A percentile compares a stretch with the other conserved stretches of the same genome.
phyloP scores from a whole-genome alignment of 2,888 invertebrate genomes.

The Agelastica alni region DNA sequence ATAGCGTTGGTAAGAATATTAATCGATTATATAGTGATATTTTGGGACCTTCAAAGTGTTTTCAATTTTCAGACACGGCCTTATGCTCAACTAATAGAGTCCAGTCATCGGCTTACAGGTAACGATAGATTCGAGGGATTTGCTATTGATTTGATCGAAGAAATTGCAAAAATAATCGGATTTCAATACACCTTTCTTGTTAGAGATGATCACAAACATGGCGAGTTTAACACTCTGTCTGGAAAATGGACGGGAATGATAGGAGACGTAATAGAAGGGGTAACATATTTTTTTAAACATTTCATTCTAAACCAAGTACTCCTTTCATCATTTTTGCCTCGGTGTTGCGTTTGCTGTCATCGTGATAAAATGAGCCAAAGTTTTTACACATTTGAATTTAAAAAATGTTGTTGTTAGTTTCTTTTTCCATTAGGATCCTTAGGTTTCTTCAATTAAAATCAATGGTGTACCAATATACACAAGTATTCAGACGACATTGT shows the following conservation, averaged over 20 bases:
- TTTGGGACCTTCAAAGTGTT: neutral
- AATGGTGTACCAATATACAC: too few species aligned
- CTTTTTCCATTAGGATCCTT: too few species aligned
- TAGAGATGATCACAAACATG: slow-evolving; percentile 50
- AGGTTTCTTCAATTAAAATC: too few species aligned
- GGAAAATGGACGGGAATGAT: slow-evolving; percentile 77
- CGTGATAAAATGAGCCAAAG: too few species aligned
- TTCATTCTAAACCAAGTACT: too few species aligned
- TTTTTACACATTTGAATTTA: too few species aligned
- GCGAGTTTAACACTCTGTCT: slow-evolving; percentile 53
- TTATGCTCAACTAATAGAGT: slow-evolving; percentile 65
- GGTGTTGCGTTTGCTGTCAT: too few species aligned
- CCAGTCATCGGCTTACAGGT: slow-evolving; percentile 51
- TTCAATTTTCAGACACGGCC: slow-evolving; percentile 61
- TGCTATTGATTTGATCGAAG: slow-evolving; percentile 66
- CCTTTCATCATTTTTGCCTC: too few species aligned
- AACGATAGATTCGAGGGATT: slow-evolving; percentile 67
- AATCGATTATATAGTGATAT: neutral
- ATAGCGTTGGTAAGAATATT: slow-evolving; percentile 44
- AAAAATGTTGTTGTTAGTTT: too few species aligned
- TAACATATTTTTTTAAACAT: slow-evolving; percentile 40
- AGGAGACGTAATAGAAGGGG: slow-evolving; percentile 56
- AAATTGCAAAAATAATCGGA: slow-evolving; percentile 61
- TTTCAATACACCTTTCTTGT: slow-evolving; percentile 64
- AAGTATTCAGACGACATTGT: too few species aligned